Percentiles rank a stretch among this genome's conserved stretches.
Conservation (phyloP, 1,140 invertebrate species). For the Sitodiplosis mosellana region DNA sequence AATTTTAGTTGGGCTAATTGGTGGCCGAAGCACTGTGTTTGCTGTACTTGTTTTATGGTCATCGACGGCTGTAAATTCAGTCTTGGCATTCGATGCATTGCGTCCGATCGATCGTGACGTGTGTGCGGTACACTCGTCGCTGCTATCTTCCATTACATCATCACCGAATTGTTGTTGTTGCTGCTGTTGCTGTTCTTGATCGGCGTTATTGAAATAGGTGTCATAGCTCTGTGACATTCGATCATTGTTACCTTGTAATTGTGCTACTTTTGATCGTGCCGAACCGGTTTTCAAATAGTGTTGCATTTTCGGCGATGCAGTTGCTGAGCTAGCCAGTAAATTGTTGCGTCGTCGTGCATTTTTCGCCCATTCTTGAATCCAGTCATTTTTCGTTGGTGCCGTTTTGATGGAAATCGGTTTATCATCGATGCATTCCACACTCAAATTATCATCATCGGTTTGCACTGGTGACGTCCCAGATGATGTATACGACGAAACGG, state of each 20-base stretch:
- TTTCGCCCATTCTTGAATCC: constrained; percentile 24
- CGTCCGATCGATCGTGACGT: neutral
- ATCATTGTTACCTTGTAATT: neutral
- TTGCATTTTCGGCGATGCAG: neutral
- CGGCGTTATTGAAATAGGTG: neutral
- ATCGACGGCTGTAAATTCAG: constrained; percentile 6
- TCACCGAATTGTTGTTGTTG: constrained; percentile 11
- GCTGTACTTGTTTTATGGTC: constrained; percentile 5
- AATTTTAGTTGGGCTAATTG: constrained; percentile 39
- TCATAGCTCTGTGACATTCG: neutral
- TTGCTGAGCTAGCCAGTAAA: neutral
- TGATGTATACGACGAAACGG: neutral
- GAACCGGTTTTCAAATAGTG: too few relatives aligned
- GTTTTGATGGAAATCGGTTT: constrained; percentile 11
- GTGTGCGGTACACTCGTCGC: constrained; percentile 15
- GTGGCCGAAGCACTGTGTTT: constrained; percentile 28
- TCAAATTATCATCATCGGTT: neutral
- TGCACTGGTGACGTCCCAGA: too few relatives aligned
- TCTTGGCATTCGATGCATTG: constrained; percentile 2
- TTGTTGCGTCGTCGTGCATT: constrained; percentile 13
- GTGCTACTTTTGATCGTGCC: neutral
- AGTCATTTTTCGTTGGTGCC: constrained; percentile 22
- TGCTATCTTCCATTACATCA: constrained; percentile 13
- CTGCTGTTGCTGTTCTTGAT: neutral
- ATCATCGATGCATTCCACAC: neutral